A percentile compares a stretch with the other conserved stretches of the same genome.
Conservation (phyloP, 2,113 vertebrate genomes). For the Paradisaea rubra region DNA sequence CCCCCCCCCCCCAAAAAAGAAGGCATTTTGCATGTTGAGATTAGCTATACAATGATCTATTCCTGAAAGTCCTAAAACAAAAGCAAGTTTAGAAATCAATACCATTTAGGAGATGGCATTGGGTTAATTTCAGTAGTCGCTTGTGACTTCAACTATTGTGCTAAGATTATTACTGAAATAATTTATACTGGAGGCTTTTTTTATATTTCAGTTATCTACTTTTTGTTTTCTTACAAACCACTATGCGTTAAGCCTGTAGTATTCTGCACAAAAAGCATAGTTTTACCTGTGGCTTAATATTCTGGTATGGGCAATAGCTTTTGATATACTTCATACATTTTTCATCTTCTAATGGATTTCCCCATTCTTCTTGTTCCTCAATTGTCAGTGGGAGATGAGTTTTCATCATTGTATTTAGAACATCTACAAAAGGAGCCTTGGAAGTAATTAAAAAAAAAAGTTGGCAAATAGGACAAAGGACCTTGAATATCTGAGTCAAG, state of each 20-base stretch:
- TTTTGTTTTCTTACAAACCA: not conserved
- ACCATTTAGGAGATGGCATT: not conserved
- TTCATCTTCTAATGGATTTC: conserved; percentile 79
- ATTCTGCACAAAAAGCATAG: not conserved
- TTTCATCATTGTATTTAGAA: conserved; percentile 89
- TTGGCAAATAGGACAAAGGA: not conserved
- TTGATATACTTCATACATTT: conserved; percentile 77
- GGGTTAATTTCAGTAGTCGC: not conserved
- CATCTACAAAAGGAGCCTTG: conserved; percentile 93
- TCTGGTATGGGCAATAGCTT: conserved; percentile 89
- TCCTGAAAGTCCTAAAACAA: not conserved
- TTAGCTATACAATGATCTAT: not conserved
- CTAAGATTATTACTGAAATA: not conserved
- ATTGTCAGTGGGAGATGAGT: conserved; percentile 83
- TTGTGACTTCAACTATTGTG: not conserved
- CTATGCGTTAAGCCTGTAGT: not conserved
- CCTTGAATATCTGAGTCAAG: not conserved
- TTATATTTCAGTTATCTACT: not conserved
- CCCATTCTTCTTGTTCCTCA: conserved; percentile 96
- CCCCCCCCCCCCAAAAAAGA: not conserved
- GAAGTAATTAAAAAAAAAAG: not conserved
- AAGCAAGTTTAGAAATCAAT: not conserved
- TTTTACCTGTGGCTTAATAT: conserved; percentile 90
- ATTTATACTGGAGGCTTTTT: not conserved
- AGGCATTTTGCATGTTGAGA: not conserved